A percentile compares a stretch with the other conserved stretches of the same genome.
These are phyloP conservation scores for Lasioglossum vierecki DNA, from an alignment of 2,888 invertebrate species.

Conservation along the genomic window DNA sequence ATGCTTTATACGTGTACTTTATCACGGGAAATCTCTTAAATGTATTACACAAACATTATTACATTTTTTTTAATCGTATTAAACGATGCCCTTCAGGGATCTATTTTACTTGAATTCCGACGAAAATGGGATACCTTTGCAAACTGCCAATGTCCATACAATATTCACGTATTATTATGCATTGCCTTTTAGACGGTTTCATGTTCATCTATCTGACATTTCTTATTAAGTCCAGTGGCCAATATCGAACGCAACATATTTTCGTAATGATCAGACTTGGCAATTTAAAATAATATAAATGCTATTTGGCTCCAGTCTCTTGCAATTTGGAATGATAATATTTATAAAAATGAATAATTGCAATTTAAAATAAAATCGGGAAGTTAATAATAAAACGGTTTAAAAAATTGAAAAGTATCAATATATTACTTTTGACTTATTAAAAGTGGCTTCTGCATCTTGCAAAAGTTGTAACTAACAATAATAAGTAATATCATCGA, in stretches of 20 bases:
- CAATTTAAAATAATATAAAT: not conserved
- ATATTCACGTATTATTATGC: not conserved
- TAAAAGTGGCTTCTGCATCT: not conserved
- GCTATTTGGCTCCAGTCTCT: no score
- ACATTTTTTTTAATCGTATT: not conserved
- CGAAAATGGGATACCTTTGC: not conserved
- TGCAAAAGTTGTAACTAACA: not conserved
- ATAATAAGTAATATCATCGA: no score
- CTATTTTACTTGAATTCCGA: not conserved
- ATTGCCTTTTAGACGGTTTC: not conserved
- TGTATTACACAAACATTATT: not conserved
- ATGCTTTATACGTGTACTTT: not conserved
- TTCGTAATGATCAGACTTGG: not conserved
- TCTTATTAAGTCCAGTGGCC: not conserved
- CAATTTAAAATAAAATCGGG: no score
- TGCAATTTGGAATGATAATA: no score
- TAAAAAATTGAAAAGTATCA: not conserved
- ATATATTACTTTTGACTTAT: not conserved
- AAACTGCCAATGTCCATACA: not conserved
- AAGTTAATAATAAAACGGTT: not conserved
- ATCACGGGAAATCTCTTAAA: not conserved
- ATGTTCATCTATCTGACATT: not conserved
- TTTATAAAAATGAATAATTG: not conserved
- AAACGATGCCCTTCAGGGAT: not conserved
- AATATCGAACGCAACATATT: not conserved